Conservation (phyloP, 2,797 vertebrate species). For the Hippopotamyrus pictus region DNA sequence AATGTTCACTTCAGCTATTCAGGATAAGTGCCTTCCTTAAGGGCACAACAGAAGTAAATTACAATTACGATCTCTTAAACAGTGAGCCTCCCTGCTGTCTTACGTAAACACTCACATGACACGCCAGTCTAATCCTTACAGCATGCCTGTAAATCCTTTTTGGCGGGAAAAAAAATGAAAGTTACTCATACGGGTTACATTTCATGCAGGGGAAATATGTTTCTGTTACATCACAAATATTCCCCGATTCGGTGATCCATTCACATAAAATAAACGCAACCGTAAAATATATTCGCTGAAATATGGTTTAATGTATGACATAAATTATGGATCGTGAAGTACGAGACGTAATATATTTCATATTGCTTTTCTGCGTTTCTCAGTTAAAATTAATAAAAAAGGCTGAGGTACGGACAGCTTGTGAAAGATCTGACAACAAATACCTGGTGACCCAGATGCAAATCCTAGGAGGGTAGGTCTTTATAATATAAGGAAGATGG, state of each 20-base stretch:
- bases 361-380: neutral
- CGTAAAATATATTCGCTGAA: neutral
- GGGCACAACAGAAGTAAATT: neutral
- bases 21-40: neutral
- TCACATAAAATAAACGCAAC: neutral
- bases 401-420: neutral
- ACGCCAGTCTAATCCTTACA: neutral
- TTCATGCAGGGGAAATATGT: neutral
- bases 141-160: neutral
- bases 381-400: neutral
- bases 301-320: neutral
- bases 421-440: neutral
- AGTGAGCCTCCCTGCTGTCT: neutral
- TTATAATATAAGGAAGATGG: neutral
- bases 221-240: neutral
- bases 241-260: neutral
- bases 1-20: neutral
- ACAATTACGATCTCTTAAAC: conserved; percentile 8
- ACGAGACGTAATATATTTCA: neutral
- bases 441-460: neutral
- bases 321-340: neutral
- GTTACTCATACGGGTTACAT: neutral
- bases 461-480: neutral
- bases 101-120: conserved; percentile 8
- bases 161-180: neutral